These are phyloP conservation scores for Caenorhabditis sp. DNA, from an alignment of 2,888 invertebrate genomes.

Conservation along the genomic window DNA sequence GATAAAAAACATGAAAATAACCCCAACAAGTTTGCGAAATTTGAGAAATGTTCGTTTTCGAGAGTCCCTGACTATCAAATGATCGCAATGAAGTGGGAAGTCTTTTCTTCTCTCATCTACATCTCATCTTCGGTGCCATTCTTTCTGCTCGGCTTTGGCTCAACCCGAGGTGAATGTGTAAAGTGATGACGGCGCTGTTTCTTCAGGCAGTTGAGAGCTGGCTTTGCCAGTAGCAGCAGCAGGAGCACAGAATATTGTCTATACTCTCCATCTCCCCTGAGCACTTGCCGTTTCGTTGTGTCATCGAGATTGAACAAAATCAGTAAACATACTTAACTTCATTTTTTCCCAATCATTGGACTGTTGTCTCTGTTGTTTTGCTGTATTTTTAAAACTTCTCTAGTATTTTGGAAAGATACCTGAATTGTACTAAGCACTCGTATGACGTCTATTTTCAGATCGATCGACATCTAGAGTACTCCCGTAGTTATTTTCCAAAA, in stretches of 20 bases:
- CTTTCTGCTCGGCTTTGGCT: slow-evolving; percentile 23
- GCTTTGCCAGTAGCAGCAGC: slow-evolving; percentile 44
- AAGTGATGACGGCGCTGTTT: slow-evolving; percentile 58
- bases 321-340: slow-evolving; percentile 33
- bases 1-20: background rate
- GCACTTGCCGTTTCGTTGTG: slow-evolving; percentile 58
- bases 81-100: slow-evolving; percentile 31
- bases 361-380: slow-evolving; percentile 13
- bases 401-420: too few relatives aligned
- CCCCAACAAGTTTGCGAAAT: background rate
- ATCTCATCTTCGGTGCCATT: slow-evolving; percentile 37
- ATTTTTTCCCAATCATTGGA: too few relatives aligned
- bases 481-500: slow-evolving; percentile 20
- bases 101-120: slow-evolving; percentile 14
- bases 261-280: slow-evolving; percentile 35
- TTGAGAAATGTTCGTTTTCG: background rate
- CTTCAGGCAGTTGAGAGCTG: slow-evolving; percentile 53
- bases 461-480: slow-evolving; percentile 47
- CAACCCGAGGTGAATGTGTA: slow-evolving; percentile 39
- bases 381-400: background rate
- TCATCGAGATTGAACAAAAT: slow-evolving; percentile 45
- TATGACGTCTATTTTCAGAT: too few relatives aligned
- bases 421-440: too few relatives aligned
- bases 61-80: slow-evolving; percentile 33
- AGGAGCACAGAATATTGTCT: slow-evolving; percentile 44